Evolutionary conservation across 2,113 vertebrate species (phyloP), one percentile per base, ranked within the genome.

Genomic region (Hydrochoerus hydrochaeris): DNA sequence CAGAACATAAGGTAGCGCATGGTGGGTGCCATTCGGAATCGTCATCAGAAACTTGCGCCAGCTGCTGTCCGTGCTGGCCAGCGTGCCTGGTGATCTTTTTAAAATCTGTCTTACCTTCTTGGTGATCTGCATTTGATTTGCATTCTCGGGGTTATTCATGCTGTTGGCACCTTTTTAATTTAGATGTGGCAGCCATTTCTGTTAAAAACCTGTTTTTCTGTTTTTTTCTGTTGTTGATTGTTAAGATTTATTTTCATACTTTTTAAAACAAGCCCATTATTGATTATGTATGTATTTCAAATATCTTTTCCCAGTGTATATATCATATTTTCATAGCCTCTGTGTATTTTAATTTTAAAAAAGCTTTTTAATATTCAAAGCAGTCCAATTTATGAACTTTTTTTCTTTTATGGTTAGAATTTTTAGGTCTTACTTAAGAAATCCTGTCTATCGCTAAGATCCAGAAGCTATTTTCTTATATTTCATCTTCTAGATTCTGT

Each of bases 351-450:
- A 69, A 84, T 52, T n/a, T n/a, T n/a, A 88, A 90, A 78, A 19
- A 78, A 14, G 41, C 5, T 52, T 54, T 93, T 44, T 4, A 65
- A 41, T 44, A 85, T 57, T 83, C 75, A 73, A 83, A 77, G 3
- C 1, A 44, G 14, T 67, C 41, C 14, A 44, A 0, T 77, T 87
- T 75, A 49, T 54, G 38, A 65, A 91, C 17, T 90, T 73, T 60
- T 63, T 62, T 69, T n/a, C 69, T 73, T 54, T 81, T 32, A 63
- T 49, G 17, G 19, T n/a, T 86, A 73, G 35, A 5, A 26, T 35
- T 83, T 91, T 75, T 90, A 71, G 83, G 26, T 54, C 11, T 19
- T 85, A 28, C 73, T 81, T 90, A 85, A 95, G 32, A 92, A 89
- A 96, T 85, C n/a, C 26, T 89, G 17, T 44, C 62, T 52, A 57